phyloP scores from a whole-genome alignment of 2,797 vertebrate genomes.

The Siniperca undulata region DNA sequence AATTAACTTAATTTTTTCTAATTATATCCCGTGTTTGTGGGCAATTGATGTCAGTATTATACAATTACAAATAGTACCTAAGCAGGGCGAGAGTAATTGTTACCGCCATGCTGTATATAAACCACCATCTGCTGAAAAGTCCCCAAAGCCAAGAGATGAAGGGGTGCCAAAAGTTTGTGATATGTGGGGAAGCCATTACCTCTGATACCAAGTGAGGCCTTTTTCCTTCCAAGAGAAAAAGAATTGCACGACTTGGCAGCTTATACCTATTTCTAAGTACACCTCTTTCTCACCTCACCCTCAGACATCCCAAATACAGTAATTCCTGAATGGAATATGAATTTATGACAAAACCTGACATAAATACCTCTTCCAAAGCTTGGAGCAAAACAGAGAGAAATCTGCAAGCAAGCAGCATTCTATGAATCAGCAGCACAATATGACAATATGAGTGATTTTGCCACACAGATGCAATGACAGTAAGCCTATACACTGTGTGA shows the following conservation, averaged over 20 bases:
- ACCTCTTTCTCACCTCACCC: constrained; percentile 42
- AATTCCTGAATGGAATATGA: constrained; percentile 50
- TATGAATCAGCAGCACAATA: constrained; percentile 16
- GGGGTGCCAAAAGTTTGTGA: constrained; percentile 43
- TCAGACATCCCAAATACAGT: constrained; percentile 36
- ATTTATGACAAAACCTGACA: constrained; percentile 39
- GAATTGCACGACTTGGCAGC: constrained; percentile 48
- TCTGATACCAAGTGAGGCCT: constrained; percentile 47
- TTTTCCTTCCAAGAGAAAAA: constrained; percentile 31
- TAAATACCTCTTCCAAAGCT: constrained; percentile 24
- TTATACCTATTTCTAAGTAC: constrained; percentile 30
- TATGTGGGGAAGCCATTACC: constrained; percentile 44
- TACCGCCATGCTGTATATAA: constrained; percentile 1
- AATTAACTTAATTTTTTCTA: constrained; percentile 20
- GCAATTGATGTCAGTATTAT: constrained; percentile 26
- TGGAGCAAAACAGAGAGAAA: constrained; percentile 31
- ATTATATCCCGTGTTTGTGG: neutral
- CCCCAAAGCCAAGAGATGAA: constrained; percentile 35
- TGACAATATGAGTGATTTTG: constrained; percentile 27
- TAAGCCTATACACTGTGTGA: neutral
- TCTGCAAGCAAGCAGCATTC: constrained; percentile 21
- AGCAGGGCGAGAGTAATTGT: constrained; percentile 38
- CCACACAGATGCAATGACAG: neutral
- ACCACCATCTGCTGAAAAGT: constrained; percentile 45
- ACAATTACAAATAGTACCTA: constrained; percentile 22